phyloP scores from a whole-genome alignment of 2,797 vertebrate species.

The Cossypha heuglini region DNA sequence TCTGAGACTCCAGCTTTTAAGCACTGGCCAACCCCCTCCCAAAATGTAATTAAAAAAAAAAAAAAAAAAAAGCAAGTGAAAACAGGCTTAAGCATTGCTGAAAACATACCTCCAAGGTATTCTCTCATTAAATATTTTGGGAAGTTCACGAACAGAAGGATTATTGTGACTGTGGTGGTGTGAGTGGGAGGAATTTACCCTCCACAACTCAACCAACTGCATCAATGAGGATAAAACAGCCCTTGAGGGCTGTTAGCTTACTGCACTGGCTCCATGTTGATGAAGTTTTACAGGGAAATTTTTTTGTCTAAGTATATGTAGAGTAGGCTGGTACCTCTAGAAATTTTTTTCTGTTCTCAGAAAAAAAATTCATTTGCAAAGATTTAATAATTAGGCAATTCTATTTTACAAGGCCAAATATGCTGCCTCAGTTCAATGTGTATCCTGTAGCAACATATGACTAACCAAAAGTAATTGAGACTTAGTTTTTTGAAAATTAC shows the following conservation, averaged over 20 bases:
- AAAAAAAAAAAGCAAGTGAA: conserved; percentile 7
- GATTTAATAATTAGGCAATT: not conserved
- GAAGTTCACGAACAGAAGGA: conserved; percentile 59
- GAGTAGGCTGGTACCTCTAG: not conserved
- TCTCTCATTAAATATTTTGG: conserved; percentile 64
- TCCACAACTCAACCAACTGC: conserved; percentile 40
- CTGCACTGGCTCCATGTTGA: not conserved
- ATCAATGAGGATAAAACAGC: conserved; percentile 27
- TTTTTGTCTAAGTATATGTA: not conserved
- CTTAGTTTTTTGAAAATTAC: not conserved
- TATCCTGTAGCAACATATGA: not conserved
- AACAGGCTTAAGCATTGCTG: conserved; percentile 32
- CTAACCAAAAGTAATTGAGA: not conserved
- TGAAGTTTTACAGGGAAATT: not conserved
- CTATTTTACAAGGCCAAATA: not conserved
- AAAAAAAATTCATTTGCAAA: conserved; percentile 5
- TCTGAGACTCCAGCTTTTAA: conserved; percentile 19
- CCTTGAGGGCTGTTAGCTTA: conserved; percentile 25
- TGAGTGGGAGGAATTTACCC: conserved; percentile 29
- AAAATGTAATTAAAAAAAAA: not conserved
- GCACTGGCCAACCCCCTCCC: not conserved
- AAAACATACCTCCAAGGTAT: conserved; percentile 52
- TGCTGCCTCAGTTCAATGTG: not conserved
- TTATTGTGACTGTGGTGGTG: conserved; percentile 32
- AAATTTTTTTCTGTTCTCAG: not conserved